These are phyloP conservation scores for Epizoanthus stellaris DNA, from an alignment of 92 coral and sea anemone species.

Conservation along the genomic window DNA sequence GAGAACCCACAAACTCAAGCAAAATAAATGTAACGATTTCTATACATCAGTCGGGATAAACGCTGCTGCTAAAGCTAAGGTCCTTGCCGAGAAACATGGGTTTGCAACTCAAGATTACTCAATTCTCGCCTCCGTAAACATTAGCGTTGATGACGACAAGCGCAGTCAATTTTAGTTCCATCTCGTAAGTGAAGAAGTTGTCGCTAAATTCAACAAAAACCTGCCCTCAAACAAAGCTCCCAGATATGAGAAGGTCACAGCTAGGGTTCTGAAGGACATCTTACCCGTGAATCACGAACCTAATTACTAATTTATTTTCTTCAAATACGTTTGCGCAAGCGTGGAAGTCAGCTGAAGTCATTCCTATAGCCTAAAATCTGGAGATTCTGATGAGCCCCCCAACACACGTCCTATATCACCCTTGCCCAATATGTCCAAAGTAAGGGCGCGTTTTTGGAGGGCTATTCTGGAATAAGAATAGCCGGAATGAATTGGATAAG, in stretches of 20 bases:
- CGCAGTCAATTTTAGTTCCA: conserved; percentile 26
- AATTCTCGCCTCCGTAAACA: background rate
- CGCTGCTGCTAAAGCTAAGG: conserved; percentile 45
- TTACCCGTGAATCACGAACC: conserved; percentile 51
- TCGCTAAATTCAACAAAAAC: conserved; percentile 12
- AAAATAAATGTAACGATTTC: conserved; percentile 45
- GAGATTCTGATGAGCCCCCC: conserved; percentile 63
- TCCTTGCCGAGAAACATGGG: conserved; percentile 21
- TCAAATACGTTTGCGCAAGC: conserved; percentile 45
- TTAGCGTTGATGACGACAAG: background rate
- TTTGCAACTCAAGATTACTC: no score
- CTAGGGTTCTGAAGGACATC: conserved; percentile 55
- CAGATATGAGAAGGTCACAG: conserved; percentile 40
- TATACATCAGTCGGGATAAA: conserved; percentile 48
- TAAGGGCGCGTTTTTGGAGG: no score
- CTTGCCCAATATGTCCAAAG: conserved; percentile 47
- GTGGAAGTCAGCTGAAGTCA: conserved; percentile 59
- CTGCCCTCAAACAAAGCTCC: conserved; percentile 55
- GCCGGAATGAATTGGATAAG: no score
- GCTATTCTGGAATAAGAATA: no score
- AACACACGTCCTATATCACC: conserved; percentile 59
- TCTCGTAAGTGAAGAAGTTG: conserved; percentile 20
- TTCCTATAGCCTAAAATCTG: conserved; percentile 52
- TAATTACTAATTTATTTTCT: conserved; percentile 57
- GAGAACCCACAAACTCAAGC: conserved; percentile 52